phyloP scores from a whole-genome alignment of 2,888 invertebrate genomes.

The Myopa testacea region DNA sequence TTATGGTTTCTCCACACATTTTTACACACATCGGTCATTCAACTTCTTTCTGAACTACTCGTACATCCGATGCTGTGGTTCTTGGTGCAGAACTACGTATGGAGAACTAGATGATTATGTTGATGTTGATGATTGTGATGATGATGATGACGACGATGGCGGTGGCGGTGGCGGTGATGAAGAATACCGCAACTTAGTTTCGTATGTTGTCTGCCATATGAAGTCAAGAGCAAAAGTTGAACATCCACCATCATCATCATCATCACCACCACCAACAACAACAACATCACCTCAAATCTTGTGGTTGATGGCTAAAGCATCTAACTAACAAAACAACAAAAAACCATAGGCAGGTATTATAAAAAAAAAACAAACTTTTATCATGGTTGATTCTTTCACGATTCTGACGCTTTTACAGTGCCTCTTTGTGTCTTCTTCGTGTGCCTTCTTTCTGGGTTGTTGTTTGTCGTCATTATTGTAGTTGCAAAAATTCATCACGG shows the following conservation, averaged over 20 bases:
- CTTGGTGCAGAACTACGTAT: conserved; percentile 42
- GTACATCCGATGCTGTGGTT: conserved; percentile 32
- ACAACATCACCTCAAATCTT: conserved; percentile 3
- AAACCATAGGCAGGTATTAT: not conserved
- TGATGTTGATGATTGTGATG: not conserved
- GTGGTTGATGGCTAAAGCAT: conserved; percentile 9
- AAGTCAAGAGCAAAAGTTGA: not conserved
- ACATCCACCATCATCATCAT: conserved; percentile 13
- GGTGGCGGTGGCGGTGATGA: not conserved
- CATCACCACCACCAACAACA: conserved; percentile 38
- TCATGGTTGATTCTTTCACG: conserved; percentile 24
- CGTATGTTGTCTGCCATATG: conserved; percentile 35
- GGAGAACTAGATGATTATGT: not conserved
- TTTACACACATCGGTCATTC: conserved; percentile 65
- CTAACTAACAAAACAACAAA: not conserved
- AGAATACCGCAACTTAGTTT: conserved; percentile 5
- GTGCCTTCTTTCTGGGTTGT: not conserved
- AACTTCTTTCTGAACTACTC: conserved; percentile 50
- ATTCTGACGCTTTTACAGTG: conserved; percentile 24
- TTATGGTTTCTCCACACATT: conserved; percentile 63
- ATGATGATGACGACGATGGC: not conserved
- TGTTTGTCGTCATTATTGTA: not conserved
- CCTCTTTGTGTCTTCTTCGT: conserved; percentile 15
- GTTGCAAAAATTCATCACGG: conserved; percentile 30
- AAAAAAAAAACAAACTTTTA: conserved; percentile 14